Evolutionary conservation across 2,113 vertebrate species (phyloP), one percentile per base, ranked within the genome.

Genomic region (Diglossa brunneiventris): DNA sequence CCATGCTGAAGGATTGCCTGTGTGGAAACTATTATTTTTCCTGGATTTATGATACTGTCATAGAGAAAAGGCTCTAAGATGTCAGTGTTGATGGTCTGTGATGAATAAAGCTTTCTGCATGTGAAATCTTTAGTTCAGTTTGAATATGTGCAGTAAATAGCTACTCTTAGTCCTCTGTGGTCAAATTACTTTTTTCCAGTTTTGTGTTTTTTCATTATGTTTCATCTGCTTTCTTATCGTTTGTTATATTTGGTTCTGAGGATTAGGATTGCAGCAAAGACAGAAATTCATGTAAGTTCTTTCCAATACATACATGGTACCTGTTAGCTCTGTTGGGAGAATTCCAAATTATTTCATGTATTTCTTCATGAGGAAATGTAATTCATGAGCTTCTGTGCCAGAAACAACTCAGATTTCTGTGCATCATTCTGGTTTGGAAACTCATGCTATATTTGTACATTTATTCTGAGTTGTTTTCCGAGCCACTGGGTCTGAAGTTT

Each of bases 381-480:
- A 94, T 63, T 94, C 61, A 63, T 78, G 64, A 83, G 15, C 19
- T 79, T 33, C 59, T 6, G 3, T 94, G 76, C 64, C 94, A 97
- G 92, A 86, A 94, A 90, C 72, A 95, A 72, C 69, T 75, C 64
- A 78, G 76, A 78, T 12, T 50, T 92, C 73, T 75, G 77, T 61
- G 49, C 41, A 92, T 86, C 72, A 83, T 73, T 95, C 72, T 30
- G 17, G 27, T 74, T 91, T 92, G 82, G 78, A 89, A 94, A 88
- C 13, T 91, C 55, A 59, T 46, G n/a, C 33, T 89, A 62, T 94
- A 82, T 85, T 95, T 3, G 44, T 84, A 82, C n/a, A 50, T 89
- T 94, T 94, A 69, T 91, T 91, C 58, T 26, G 26, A 78, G 55
- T n/a, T 87, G 42, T 84, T 94, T 95, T 94, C 41, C 58, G 70